Conservation (phyloP, 2,113 vertebrate genomes). For the Zeus faber region DNA sequence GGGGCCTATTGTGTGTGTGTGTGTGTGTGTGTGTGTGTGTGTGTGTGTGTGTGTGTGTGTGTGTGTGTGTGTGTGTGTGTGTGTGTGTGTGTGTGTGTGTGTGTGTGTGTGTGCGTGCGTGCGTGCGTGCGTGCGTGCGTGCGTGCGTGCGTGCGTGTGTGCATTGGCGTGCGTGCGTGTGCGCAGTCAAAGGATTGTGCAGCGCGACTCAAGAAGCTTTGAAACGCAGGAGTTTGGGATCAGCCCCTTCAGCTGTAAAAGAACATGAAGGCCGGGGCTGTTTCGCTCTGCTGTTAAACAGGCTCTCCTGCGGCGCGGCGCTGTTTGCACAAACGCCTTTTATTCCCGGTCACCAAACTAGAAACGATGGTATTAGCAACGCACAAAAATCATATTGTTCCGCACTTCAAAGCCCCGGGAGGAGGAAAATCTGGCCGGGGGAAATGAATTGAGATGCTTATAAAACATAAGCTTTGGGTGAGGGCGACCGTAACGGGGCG, state of each 20-base stretch:
- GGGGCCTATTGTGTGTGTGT: slow-evolving; percentile 40
- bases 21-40: background rate
- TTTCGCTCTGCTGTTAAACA: slow-evolving; percentile 50
- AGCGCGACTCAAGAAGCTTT: slow-evolving; percentile 48
- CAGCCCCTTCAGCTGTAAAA: slow-evolving; percentile 54
- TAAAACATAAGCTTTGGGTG: slow-evolving; percentile 60
- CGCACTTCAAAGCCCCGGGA: slow-evolving; percentile 52
- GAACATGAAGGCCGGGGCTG: slow-evolving; percentile 50
- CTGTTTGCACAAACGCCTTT: slow-evolving; percentile 57
- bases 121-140: background rate
- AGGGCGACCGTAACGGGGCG: slow-evolving; percentile 53
- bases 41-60: background rate
- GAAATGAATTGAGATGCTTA: slow-evolving; percentile 53
- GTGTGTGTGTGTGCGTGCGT: slow-evolving; percentile 3
- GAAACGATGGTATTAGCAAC: slow-evolving; percentile 56
- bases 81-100: background rate
- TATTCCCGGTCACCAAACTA: slow-evolving; percentile 50
- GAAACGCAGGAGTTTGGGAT: slow-evolving; percentile 53
- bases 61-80: background rate
- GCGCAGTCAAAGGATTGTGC: slow-evolving; percentile 26
- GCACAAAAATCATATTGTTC: slow-evolving; percentile 53
- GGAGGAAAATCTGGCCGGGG: slow-evolving; percentile 40
- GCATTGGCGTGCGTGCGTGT: background rate
- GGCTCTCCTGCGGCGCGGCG: slow-evolving; percentile 28
- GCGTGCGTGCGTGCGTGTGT: background rate